These are phyloP conservation scores for Bellardia pandia DNA, from an alignment of 2,888 invertebrate species.

Conservation along the genomic window DNA sequence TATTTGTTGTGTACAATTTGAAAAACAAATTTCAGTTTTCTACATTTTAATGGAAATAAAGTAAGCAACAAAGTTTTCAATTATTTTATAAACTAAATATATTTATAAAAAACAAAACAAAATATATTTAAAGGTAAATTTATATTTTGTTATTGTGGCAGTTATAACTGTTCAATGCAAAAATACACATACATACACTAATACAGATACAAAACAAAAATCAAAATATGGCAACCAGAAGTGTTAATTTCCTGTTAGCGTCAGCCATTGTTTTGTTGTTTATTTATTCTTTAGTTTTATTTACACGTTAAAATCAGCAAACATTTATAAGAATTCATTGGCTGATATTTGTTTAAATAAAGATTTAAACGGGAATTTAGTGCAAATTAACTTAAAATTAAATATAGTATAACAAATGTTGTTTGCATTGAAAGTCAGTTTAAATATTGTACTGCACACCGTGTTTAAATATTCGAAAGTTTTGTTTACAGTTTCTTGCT, in stretches of 20 bases:
- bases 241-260: slow-evolving; percentile 62
- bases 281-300: neutral
- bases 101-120: neutral
- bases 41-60: slow-evolving; percentile 11
- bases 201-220: neutral
- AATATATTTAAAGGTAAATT: slow-evolving; percentile 22
- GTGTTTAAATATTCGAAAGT: neutral
- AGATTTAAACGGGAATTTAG: neutral
- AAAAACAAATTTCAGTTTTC: slow-evolving; percentile 30
- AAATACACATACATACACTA: neutral
- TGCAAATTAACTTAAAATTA: neutral
- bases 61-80: slow-evolving; percentile 12
- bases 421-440: slow-evolving; percentile 3
- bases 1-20: slow-evolving; percentile 30
- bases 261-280: slow-evolving; percentile 27
- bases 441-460: neutral
- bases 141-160: slow-evolving; percentile 32
- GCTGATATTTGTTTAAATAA: neutral
- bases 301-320: neutral
- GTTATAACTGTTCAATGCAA: slow-evolving; percentile 23
- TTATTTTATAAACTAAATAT: slow-evolving; percentile 24
- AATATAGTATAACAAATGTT: slow-evolving; percentile 11
- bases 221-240: slow-evolving; percentile 47
- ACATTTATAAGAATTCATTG: neutral
- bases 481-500: neutral